Evolutionary conservation across 2,113 vertebrate genomes (phyloP), one percentile per base, ranked within the genome.

Genomic region (Petaurus breviceps): DNA sequence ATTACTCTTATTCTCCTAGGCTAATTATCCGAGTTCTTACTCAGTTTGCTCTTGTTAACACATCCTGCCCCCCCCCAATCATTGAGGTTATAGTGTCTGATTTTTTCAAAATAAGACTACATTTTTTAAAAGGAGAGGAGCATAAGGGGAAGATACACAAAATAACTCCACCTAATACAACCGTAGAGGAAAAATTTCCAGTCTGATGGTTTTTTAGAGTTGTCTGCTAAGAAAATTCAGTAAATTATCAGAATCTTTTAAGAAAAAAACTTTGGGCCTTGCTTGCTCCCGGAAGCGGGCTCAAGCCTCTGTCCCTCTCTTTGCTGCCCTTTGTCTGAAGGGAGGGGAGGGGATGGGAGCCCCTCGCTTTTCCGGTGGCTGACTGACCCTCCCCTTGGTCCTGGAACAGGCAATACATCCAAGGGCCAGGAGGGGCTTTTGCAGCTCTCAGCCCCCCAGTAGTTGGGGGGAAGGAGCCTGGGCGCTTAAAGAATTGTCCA

Each of bases 401-500:
- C 68, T 84, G n/a, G 68, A 84, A n/a, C 16, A 43, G 19, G 68
- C 68, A 43, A 84, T 23, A 19, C n/a, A 84, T 84, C 68, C 19
- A 84, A 84, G 37, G 68, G 37, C n/a, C n/a, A 84, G 68, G 68
- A 84, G 68, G 68, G 28, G 91, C 43, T 52, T 4, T 12, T 46
- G 91, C n/a, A 52, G 6, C n/a, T 11, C n/a, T 54, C 26, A 16
- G 37, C 24, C 11, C n/a, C 14, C 91, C 1, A 54, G 53, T n/a
- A 37, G 4, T 16, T 55, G 25, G 26, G 50, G 61, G 92, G 52
- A 53, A 57, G 37, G 12, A 68, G 11, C 46, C 5, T 10, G 31
- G 1, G 0, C 8, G 9, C 3, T 84, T 47, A 97, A 97, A 97
- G 98, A 98, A 99, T 99, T 99, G 98, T 99, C 98, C 97, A 97